A percentile compares a stretch with the other conserved stretches of the same genome.
phyloP scores from a whole-genome alignment of 2,113 vertebrate species.

The Chiloscyllium plagiosum region DNA sequence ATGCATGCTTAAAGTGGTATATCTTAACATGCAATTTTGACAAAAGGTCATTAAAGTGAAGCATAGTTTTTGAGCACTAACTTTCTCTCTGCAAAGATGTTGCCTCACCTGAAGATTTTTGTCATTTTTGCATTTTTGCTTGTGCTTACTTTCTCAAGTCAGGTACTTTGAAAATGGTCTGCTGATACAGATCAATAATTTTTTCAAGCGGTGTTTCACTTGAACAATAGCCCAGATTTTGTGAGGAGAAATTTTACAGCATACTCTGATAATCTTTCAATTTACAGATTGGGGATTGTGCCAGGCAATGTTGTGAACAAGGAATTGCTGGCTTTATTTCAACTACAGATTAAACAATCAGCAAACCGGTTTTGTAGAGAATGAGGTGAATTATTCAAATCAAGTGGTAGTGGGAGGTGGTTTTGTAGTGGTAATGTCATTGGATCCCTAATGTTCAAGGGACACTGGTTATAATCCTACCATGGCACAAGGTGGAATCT shows the following conservation, averaged over 20 bases:
- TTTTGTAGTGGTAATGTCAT: no score
- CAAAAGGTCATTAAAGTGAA: neutral
- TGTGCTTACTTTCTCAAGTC: neutral
- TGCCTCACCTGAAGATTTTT: neutral
- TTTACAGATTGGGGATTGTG: neutral
- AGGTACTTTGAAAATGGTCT: neutral
- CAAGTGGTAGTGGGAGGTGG: neutral
- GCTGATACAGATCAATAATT: neutral
- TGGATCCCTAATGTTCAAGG: no score
- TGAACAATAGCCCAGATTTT: neutral
- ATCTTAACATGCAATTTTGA: neutral
- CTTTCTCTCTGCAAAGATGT: neutral
- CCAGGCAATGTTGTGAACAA: neutral
- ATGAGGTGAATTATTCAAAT: neutral
- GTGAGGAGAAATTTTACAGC: neutral
- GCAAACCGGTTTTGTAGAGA: neutral
- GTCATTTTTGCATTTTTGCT: neutral
- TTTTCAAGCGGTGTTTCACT: neutral
- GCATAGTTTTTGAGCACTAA: no score
- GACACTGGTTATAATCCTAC: no score
- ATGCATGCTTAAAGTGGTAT: neutral
- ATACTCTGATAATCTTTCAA: neutral
- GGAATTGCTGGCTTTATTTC: no score
- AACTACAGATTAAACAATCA: neutral
- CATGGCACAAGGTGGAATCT: no score